A percentile compares a stretch with the other conserved stretches of the same genome.
Evolutionary conservation across 1,140 invertebrate species (phyloP).

Genomic region (Drosophila biarmipes): DNA sequence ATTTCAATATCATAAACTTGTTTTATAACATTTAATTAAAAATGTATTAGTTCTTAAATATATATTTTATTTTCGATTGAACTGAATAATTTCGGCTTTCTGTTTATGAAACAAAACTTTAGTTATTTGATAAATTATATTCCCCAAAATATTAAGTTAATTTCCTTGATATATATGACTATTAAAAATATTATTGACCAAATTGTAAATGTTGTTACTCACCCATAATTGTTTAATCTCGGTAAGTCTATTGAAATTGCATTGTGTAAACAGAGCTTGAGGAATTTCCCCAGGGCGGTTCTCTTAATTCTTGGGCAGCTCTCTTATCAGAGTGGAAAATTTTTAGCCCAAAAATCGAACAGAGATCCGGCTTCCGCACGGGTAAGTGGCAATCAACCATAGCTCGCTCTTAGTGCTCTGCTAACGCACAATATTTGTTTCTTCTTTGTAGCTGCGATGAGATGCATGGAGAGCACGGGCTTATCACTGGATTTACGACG

Average conservation of each 20-base stretch:
- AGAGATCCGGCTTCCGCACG: constrained; percentile 33
- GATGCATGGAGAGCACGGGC: constrained; percentile 41
- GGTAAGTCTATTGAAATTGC: background rate
- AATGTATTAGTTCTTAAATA: background rate
- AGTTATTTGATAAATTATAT: background rate
- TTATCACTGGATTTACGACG: constrained; percentile 49
- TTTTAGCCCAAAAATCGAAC: constrained; percentile 38
- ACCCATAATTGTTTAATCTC: background rate
- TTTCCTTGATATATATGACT: background rate
- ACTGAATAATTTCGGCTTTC: too few species aligned
- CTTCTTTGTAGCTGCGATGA: constrained; percentile 40
- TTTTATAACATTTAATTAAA: background rate
- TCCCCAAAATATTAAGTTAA: background rate
- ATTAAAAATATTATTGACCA: background rate
- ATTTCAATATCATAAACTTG: background rate
- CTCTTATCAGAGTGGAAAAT: constrained; percentile 68
- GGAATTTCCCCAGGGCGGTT: constrained; percentile 14
- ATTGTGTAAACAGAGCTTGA: constrained; percentile 12
- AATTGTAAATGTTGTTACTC: background rate
- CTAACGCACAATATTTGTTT: constrained; percentile 22
- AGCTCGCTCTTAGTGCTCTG: constrained; percentile 23
- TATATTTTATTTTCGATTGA: too few species aligned
- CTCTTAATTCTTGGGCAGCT: constrained; percentile 25
- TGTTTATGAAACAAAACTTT: too few species aligned
- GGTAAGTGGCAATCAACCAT: constrained; percentile 25